phyloP scores from a whole-genome alignment of 2,113 vertebrate species.

The Chinchilla lanigera region DNA sequence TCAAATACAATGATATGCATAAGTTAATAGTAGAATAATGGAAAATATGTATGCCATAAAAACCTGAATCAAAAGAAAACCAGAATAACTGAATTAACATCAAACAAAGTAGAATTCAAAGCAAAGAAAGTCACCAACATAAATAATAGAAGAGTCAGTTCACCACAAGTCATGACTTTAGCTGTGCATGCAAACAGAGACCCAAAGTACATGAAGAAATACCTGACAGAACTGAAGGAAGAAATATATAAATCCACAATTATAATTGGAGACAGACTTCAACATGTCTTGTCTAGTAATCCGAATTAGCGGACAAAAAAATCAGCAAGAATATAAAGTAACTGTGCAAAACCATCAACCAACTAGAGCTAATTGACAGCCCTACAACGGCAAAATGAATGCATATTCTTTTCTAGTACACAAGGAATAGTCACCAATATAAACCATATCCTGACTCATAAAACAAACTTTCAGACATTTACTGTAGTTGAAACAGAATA shows the following conservation, averaged over 20 bases:
- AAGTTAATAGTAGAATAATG: neutral
- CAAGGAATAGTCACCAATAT: neutral
- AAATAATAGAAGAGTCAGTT: neutral
- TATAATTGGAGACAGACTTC: neutral
- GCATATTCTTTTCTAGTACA: neutral
- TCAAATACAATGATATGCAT: neutral
- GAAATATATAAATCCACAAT: neutral
- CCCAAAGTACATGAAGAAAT: neutral
- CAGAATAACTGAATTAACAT: neutral
- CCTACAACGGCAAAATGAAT: neutral
- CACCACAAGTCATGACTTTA: conserved; percentile 3
- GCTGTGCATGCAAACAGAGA: neutral
- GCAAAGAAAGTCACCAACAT: neutral
- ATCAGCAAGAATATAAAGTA: neutral
- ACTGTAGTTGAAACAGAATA: neutral
- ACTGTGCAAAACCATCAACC: neutral
- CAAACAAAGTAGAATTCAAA: conserved; percentile 34
- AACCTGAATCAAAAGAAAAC: conserved; percentile 34
- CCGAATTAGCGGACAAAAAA: neutral
- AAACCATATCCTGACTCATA: neutral
- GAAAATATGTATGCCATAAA: neutral
- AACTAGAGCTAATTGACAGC: neutral
- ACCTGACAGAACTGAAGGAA: conserved; percentile 14
- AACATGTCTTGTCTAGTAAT: neutral
- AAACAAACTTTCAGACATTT: neutral